Evolutionary conservation across 2,113 vertebrate genomes (phyloP).

Genomic region (Scartelaos histophorus): DNA sequence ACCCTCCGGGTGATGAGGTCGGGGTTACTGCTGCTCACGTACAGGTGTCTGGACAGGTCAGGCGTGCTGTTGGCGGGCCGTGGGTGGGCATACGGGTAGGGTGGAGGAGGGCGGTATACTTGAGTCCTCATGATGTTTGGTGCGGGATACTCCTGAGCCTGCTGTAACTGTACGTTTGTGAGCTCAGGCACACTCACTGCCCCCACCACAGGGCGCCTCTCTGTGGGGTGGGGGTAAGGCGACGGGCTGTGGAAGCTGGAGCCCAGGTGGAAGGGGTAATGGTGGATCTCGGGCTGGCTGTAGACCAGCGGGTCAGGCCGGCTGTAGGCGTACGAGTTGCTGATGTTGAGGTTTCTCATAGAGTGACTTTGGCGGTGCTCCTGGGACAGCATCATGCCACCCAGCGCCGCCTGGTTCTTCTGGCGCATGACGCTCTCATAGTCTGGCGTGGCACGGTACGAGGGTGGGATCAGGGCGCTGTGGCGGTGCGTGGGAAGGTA

Average conservation of each 20-base stretch:
- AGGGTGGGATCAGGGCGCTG: conserved; percentile 92
- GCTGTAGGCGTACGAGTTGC: conserved; percentile 92
- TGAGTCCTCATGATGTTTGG: conserved; percentile 95
- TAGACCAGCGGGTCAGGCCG: conserved; percentile 92
- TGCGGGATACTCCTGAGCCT: conserved; percentile 92
- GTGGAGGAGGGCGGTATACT: conserved; percentile 92
- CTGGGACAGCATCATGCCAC: conserved; percentile 77
- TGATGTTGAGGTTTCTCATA: conserved; percentile 92
- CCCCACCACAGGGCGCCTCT: conserved; percentile 88
- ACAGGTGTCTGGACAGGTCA: conserved; percentile 91
- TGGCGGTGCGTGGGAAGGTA: conserved; percentile 91
- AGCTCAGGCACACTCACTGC: conserved; percentile 95
- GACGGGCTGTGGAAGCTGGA: conserved; percentile 93
- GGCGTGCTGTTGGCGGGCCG: conserved; percentile 96
- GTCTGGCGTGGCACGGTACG: conserved; percentile 94
- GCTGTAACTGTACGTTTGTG: conserved; percentile 93
- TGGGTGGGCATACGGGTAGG: conserved; percentile 85
- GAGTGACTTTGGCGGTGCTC: conserved; percentile 91
- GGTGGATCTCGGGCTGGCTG: conserved; percentile 94
- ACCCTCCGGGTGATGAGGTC: conserved; percentile 93
- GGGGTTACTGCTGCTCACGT: conserved; percentile 94
- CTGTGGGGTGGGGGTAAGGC: conserved; percentile 86
- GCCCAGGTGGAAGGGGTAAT: conserved; percentile 86
- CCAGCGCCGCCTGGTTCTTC: conserved; percentile 79
- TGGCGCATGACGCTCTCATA: conserved; percentile 97